These are phyloP conservation scores for Allygus modestus DNA, from an alignment of 2,888 invertebrate species.

Conservation along the genomic window DNA sequence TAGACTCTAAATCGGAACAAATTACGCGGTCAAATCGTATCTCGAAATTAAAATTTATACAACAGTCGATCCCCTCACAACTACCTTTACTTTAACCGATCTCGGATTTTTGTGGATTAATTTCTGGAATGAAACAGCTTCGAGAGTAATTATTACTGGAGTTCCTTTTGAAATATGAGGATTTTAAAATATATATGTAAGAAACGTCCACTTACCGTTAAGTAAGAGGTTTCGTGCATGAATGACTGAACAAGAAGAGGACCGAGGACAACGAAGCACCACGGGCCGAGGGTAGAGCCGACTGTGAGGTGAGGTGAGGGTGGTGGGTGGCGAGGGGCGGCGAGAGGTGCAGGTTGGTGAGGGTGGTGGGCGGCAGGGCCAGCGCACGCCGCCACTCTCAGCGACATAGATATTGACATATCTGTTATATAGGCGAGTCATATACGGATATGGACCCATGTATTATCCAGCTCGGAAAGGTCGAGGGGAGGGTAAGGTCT, in stretches of 20 bases:
- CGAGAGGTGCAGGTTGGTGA: not conserved
- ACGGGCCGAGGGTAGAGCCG: not conserved
- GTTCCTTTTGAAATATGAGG: no score
- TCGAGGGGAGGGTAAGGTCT: not conserved
- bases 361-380: not conserved
- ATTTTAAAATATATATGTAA: no score
- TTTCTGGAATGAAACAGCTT: no score
- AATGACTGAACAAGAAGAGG: not conserved
- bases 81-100: no score
- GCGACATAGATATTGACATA: constrained; percentile 30
- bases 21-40: no score
- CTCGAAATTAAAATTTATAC: no score
- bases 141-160: no score
- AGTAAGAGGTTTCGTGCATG: constrained; percentile 12
- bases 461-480: constrained; percentile 2
- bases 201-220: not conserved
- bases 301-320: not conserved
- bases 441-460: constrained; percentile 5
- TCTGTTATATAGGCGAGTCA: constrained; percentile 23
- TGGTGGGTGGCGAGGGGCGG: not conserved
- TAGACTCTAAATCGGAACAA: no score
- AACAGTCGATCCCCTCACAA: no score
- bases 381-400: not conserved
- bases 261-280: not conserved
- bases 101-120: no score